phyloP scores from a whole-genome alignment of 2,797 vertebrate species.

The Benthosema pterotum region DNA sequence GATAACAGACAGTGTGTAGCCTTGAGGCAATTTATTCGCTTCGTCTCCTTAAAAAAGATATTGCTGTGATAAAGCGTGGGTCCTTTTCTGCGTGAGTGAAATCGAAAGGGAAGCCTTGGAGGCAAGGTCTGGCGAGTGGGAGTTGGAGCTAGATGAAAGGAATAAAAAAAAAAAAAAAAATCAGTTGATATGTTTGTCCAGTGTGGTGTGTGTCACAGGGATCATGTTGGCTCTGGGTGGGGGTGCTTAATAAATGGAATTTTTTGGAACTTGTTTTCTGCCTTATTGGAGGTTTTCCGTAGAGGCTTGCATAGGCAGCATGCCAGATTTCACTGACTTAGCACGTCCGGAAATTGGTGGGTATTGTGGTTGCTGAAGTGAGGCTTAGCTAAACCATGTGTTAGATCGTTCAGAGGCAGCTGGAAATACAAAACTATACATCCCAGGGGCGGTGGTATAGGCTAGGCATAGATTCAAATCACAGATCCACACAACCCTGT shows the following conservation, averaged over 20 bases:
- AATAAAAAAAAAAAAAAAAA: constrained; percentile 41
- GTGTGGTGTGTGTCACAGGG: constrained; percentile 42
- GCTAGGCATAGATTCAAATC: background rate
- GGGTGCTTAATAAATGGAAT: constrained; percentile 36
- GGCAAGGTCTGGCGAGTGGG: constrained; percentile 67
- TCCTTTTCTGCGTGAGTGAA: constrained; percentile 57
- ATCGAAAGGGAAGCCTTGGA: constrained; percentile 71
- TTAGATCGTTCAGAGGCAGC: background rate
- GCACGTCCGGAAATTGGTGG: constrained; percentile 43
- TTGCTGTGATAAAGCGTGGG: constrained; percentile 71
- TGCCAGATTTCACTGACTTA: constrained; percentile 46
- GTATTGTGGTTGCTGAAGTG: constrained; percentile 29
- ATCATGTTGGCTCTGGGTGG: constrained; percentile 37
- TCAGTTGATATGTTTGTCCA: constrained; percentile 62
- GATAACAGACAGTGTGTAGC: constrained; percentile 76
- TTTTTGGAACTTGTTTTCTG: constrained; percentile 35
- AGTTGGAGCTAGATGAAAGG: constrained; percentile 60
- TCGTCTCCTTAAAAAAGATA: constrained; percentile 77
- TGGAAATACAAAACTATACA: background rate
- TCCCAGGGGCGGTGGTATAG: constrained; percentile 1
- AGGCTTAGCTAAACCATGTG: constrained; percentile 33
- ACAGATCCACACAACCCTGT: background rate
- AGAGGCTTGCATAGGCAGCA: constrained; percentile 40
- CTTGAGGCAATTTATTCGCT: constrained; percentile 72
- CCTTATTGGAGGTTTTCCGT: constrained; percentile 37